Evolutionary conservation across 2,797 vertebrate species (phyloP), one percentile per base, ranked within the genome.

Genomic region (Euthynnus affinis): DNA sequence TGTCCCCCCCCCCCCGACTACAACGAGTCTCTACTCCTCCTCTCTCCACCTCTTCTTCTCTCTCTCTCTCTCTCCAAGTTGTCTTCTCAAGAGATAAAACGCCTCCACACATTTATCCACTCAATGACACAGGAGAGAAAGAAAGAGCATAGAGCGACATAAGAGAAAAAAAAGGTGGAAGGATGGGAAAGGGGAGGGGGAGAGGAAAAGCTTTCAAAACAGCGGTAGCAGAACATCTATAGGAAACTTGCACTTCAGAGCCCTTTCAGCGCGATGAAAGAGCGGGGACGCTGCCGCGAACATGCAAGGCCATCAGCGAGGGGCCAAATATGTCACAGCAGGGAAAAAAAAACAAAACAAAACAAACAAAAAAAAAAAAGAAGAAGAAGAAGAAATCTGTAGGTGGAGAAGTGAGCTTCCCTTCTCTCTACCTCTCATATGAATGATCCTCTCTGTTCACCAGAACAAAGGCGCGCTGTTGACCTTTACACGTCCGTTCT

Each of bases 181-280:
- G 62, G 74, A 76, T 70, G 10, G 34, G 9, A 9, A 37, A 37
- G 72, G 57, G 69, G 70, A 52, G 75, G 71, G 78, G 81, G 78
- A 76, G 68, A 83, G 72, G 71, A 80, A 74, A 78, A 49, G 69
- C 65, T 86, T 83, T 89, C 60, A 66, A 66, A 71, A 81, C 40
- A 75, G 65, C 23, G 22, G 52, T 48, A 42, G 51, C 69, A 53
- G 67, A 81, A 72, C 81, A 76, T 79, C 82, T 84, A 84, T 82
- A 88, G 76, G 78, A 83, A 83, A 75, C 64, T 52, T 2, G 20
- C 74, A 81, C 83, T 91, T 84, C 76, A 87, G 76, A 83, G 73
- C 9, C 57, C 34, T 84, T 85, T 90, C 83, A 82, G 49, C 0
- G 1, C 5, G 7, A 74, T 68, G 65, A 83, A 90, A 81, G 78